Evolutionary conservation across 1,140 invertebrate genomes (phyloP).

Genomic region (Gryllus bimaculatus): DNA sequence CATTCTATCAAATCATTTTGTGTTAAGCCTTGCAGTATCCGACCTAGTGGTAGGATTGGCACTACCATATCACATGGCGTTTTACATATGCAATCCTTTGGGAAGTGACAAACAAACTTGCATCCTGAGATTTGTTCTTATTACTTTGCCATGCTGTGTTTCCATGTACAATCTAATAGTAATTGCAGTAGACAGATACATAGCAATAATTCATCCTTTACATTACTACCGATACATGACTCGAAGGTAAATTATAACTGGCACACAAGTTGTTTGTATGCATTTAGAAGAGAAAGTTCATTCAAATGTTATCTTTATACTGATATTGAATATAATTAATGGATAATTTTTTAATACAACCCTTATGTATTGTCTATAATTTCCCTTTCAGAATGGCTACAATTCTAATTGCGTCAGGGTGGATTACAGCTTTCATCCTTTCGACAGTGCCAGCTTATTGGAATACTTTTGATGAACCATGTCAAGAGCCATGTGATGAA

Average conservation of each 20-base stretch:
- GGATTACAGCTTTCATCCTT: conserved; percentile 49
- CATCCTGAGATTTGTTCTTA: conserved; percentile 56
- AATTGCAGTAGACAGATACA: conserved; percentile 73
- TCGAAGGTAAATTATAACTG: conserved; percentile 23
- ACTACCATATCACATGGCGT: conserved; percentile 61
- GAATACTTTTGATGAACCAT: conserved; percentile 41
- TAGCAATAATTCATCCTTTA: conserved; percentile 72
- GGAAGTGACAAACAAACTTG: conserved; percentile 48
- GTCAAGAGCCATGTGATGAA: conserved; percentile 38
- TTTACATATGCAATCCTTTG: conserved; percentile 50
- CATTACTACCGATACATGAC: conserved; percentile 46
- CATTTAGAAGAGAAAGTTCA: background rate
- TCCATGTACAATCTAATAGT: conserved; percentile 73
- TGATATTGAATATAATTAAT: too few species aligned
- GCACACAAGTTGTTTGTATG: background rate
- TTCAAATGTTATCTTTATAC: too few species aligned
- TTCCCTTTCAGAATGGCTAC: conserved; percentile 35
- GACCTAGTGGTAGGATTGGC: conserved; percentile 62
- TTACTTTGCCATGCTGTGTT: conserved; percentile 58
- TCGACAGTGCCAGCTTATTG: conserved; percentile 57
- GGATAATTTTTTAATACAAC: too few species aligned
- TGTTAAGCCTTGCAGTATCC: conserved; percentile 60
- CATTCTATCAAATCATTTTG: conserved; percentile 59
- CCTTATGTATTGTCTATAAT: too few species aligned
- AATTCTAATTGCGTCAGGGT: conserved; percentile 48